A percentile compares a stretch with the other conserved stretches of the same genome.
Evolutionary conservation across 1,140 invertebrate species (phyloP).

Genomic region (Ips nitidus): DNA sequence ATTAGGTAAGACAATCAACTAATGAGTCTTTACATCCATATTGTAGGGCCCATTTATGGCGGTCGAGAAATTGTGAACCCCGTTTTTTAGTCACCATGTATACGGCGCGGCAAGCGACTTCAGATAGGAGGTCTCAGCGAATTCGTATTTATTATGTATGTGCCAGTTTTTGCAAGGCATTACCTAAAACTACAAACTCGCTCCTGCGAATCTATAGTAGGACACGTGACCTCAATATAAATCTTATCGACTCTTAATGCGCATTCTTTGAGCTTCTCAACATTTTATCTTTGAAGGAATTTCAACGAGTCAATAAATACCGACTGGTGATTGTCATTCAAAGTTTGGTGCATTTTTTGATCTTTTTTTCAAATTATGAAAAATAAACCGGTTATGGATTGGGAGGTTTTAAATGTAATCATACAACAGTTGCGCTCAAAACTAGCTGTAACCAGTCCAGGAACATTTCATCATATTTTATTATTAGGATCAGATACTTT

Average conservation of each 20-base stretch:
- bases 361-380: no score
- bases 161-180: constrained; percentile 39
- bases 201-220: constrained; percentile 40
- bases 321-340: no score
- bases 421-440: no score
- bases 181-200: constrained; percentile 43
- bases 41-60: background rate
- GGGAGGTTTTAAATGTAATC: no score
- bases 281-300: no score
- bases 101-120: constrained; percentile 9
- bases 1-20: background rate
- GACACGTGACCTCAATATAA: constrained; percentile 44
- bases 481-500: no score
- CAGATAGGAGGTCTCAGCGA: constrained; percentile 20
- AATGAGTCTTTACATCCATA: background rate
- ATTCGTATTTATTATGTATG: constrained; percentile 23
- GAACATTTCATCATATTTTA: no score
- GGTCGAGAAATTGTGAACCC: constrained; percentile 1
- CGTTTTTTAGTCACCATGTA: constrained; percentile 8
- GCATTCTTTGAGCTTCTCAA: constrained; percentile 9
- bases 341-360: no score
- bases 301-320: no score
- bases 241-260: constrained; percentile 35
- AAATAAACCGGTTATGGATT: no score
- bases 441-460: no score